phyloP scores from a whole-genome alignment of 2,113 vertebrate species.

The Brienomyrus brachyistius region DNA sequence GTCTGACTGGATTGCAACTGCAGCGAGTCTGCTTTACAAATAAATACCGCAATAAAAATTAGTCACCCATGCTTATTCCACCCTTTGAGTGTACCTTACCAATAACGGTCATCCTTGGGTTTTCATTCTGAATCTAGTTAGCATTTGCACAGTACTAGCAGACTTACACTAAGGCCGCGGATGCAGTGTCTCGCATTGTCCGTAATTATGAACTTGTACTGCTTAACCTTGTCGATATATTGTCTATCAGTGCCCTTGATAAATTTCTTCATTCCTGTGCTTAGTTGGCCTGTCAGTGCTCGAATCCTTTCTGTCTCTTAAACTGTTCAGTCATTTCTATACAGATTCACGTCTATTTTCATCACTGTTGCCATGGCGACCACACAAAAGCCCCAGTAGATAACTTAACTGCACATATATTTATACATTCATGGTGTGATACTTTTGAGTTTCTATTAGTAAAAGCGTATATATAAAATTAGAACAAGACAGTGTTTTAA shows the following conservation, averaged over 20 bases:
- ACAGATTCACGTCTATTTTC: slow-evolving; percentile 67
- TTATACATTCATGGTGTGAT: not conserved
- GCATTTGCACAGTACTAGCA: not conserved
- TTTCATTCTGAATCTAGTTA: not conserved
- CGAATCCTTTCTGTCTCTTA: slow-evolving; percentile 27
- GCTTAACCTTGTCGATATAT: not conserved
- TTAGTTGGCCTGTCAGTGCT: not conserved
- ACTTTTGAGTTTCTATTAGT: not conserved
- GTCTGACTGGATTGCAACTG: not conserved
- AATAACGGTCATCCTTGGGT: not conserved
- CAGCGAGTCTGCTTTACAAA: not conserved
- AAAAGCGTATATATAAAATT: not conserved
- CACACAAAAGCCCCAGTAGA: slow-evolving; percentile 61
- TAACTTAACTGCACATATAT: slow-evolving; percentile 25
- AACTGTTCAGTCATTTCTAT: slow-evolving; percentile 57
- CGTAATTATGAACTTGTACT: not conserved
- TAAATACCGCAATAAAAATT: not conserved
- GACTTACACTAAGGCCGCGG: not conserved
- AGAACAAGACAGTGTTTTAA: not conserved
- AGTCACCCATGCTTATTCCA: not conserved
- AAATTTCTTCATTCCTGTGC: not conserved
- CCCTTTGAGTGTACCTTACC: not conserved
- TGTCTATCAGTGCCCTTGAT: not conserved
- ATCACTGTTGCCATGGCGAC: slow-evolving; percentile 70
- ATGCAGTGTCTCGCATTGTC: not conserved